Conservation (phyloP, 2,113 vertebrate genomes). For the Pterocles orientalis region DNA sequence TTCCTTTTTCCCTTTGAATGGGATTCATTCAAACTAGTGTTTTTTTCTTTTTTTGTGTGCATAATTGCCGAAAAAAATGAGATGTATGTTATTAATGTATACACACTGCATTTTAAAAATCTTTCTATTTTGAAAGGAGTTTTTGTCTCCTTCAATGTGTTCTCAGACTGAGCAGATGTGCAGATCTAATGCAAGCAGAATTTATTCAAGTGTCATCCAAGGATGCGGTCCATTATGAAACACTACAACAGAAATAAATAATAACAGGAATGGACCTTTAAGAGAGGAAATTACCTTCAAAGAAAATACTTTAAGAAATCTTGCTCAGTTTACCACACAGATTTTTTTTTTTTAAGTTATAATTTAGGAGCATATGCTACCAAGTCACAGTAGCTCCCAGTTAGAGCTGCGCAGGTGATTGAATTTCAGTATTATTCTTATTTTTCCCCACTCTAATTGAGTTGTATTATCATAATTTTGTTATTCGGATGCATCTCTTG, state of each 20-base stretch:
- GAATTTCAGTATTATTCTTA: conserved; percentile 59
- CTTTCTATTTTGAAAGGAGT: neutral
- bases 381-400: conserved; percentile 37
- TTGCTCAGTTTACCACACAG: neutral
- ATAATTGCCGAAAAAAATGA: neutral
- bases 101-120: neutral
- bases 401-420: conserved; percentile 62
- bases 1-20: neutral
- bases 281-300: neutral
- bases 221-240: neutral
- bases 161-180: neutral
- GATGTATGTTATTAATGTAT: neutral
- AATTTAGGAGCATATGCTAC: conserved; percentile 46
- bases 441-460: conserved; percentile 76
- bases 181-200: neutral
- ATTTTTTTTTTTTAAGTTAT: neutral
- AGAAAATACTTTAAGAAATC: conserved; percentile 11
- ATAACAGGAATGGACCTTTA: neutral
- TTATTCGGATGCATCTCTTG: conserved; percentile 75
- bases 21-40: neutral
- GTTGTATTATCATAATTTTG: conserved; percentile 84
- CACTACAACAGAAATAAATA: neutral
- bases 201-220: neutral
- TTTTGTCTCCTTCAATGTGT: neutral
- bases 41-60: neutral